Conservation (phyloP, 2,113 vertebrate species). For the Petaurus breviceps region DNA sequence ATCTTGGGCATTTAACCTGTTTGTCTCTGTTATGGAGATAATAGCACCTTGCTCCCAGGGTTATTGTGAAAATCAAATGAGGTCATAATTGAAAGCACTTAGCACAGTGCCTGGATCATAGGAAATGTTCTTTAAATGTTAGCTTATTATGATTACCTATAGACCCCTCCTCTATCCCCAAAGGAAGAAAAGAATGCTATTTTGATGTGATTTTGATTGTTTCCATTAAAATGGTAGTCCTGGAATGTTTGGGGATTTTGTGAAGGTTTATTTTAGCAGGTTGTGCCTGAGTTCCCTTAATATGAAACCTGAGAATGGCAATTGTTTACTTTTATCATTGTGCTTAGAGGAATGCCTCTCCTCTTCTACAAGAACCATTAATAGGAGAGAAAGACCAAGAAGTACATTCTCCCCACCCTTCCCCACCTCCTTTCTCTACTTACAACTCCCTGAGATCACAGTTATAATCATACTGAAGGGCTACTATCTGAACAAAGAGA, state of each 20-base stretch:
- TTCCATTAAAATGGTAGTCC: not conserved
- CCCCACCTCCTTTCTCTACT: not conserved
- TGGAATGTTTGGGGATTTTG: not conserved
- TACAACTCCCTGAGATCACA: not conserved
- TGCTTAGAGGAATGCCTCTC: not conserved
- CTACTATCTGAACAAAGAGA: not conserved
- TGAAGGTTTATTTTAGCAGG: not conserved
- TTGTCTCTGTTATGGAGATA: not conserved
- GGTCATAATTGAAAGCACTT: too few relatives aligned
- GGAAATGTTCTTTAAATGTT: not conserved
- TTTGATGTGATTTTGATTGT: not conserved
- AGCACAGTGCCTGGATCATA: not conserved
- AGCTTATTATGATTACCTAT: not conserved
- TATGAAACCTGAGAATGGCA: not conserved
- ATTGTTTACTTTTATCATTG: not conserved
- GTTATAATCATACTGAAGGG: not conserved
- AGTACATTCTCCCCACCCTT: slow-evolving; percentile 14
- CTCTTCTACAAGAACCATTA: not conserved
- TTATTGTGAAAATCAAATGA: too few relatives aligned
- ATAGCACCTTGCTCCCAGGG: too few relatives aligned
- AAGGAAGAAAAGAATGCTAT: not conserved
- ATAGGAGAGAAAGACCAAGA: not conserved
- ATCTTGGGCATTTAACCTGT: not conserved
- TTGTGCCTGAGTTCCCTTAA: not conserved
- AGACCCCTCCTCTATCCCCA: not conserved